Evolutionary conservation across 2,888 invertebrate species (phyloP), one percentile per base, ranked within the genome.

Genomic region (Hypselothyrea guttata): DNA sequence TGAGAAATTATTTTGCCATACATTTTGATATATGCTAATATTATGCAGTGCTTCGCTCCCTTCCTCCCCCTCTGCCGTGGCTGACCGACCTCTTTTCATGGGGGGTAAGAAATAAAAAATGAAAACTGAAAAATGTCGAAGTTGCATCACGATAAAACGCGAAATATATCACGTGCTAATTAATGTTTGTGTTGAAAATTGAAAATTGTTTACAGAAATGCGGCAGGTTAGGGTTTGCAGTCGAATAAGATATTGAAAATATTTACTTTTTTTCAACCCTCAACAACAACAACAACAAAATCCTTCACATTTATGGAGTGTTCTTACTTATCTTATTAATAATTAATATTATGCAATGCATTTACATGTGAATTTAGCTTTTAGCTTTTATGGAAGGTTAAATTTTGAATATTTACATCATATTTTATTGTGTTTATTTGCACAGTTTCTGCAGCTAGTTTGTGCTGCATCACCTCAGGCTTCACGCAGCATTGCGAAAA

Each of bases 151-250:
- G 84, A 81, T 84, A 77, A 59, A 22, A 42, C 16, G 22, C 59
- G 42, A 75, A 69, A 75, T 75, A 66, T 76, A 83, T 83, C 84
- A 79, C 81, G 85, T 82, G 85, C 74, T 82, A 82, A 82, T 78
- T 84, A 74, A 81, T 78, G 69, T 82, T 68, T 66, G 31, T 66
- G 68, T 63, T 69, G 65, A 57, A 84, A 81, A 84, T 81, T 84
- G 81, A 81, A 81, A 69, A 62, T 49, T 13, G 37, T 28, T 7
- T 13, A 7, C 30, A 28, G 33, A 12, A 7, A 8, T 16, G 11
- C 9, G 12, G 27, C 3, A 11, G 7, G 27, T 7, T 5, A 27
- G 27, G 27, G 4, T 11, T 4, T 33, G 40, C 34, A 22, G 12
- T n/a, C 8, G 13, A 27, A 35, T 22, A 27, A 11, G n/a, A 8